Base-by-base conservation (phyloP, 2,113 vertebrate species). In the Pseudonaja textilis region DNA sequence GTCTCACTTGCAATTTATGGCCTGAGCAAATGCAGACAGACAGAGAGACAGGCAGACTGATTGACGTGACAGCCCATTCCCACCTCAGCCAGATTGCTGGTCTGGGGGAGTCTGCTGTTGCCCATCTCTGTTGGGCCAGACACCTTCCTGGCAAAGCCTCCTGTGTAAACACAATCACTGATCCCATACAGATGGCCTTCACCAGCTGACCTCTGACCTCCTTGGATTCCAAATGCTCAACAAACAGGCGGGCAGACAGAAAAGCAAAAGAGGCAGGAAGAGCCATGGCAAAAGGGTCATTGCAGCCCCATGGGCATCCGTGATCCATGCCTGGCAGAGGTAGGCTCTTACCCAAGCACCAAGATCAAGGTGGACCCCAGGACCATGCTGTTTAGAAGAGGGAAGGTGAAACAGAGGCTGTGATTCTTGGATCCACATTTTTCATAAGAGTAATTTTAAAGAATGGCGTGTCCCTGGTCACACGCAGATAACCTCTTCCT, bases 121-220 rank as follows among this genome's bases (percentile, higher is more conserved):
- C 88, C 92, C 85, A 90, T 93, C 81, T 64, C 88, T 90, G 88
- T 92, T 42, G 22, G 14, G 45, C 92, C 92, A 93, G 92, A 93
- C 88, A 61, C 55, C 92, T 93, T 90, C 92, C 55, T 47, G 39
- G 92, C 74, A 86, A 42, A 52, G 45, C 45, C 88, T 90, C 74
- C 88, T 93, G 55, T 90, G 59, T 93, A 93, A 93, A 93, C 92
- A 93, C 92, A 26, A 8, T 42, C 45, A 11, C 45, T 93, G 88
- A 93, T 93, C 88, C 88, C 88, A 3, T 61, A 50, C 92, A 90
- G 88, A 93, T 93, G 92, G 92, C 88, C 89, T 74, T 59, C 92
- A 7, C 26, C 69, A 59, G 50, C 88, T 34, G 88, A 86, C 92
- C 92, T 93, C 74, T 93, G 74, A 64, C 88, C 88, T 61, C 92